Base-by-base conservation (phyloP, 2,888 invertebrate genomes). In the Apotomis capreana region DNA sequence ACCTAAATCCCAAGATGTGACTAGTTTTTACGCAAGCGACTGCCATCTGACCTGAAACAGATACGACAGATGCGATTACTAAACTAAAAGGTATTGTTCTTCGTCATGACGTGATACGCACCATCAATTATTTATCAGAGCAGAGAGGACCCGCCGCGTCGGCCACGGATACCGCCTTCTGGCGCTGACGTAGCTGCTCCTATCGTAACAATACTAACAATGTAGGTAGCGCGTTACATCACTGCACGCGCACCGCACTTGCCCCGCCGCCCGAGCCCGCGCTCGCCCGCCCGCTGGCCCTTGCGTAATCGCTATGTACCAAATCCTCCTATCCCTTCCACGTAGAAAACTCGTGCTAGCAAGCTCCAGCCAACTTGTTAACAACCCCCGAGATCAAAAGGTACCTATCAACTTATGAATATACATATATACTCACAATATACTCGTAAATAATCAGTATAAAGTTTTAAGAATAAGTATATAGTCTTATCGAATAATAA, bases 131-230 rank as follows among this genome's bases (percentile, higher is more conserved):
- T 59, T 68, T 68, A 59, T 68, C 58, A 68, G 67, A 68, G 55
- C 46, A 57, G 8, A 65, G 65, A 65, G 46, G 65, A 55, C n/a
- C 46, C 12, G 44, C 55, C 64, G 52, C 40, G 52, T 37, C 63
- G 40, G 37, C 63, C 15, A 74, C 67, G 59, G 69, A 59, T 59
- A 52, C 59, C 70, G 70, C 70, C 63, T 49, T 54, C 60, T 13
- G 67, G 61, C 58, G 63, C 63, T 74, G 74, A 74, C 74, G 70
- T 71, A 76, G 78, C 71, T 71, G 62, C 70, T 74, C 75, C 75
- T 77, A 77, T 78, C 76, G 77, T 76, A 77, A 80, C 81, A 78
- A 79, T 76, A 77, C 74, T 76, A 77, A 80, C 81, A 78, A 79
- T 76, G 78, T 75, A 74, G 76, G 75, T 74, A 64, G 55, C 78